Evolutionary conservation across 1,140 invertebrate genomes (phyloP).

Genomic region (Drosophila micromelanica): DNA sequence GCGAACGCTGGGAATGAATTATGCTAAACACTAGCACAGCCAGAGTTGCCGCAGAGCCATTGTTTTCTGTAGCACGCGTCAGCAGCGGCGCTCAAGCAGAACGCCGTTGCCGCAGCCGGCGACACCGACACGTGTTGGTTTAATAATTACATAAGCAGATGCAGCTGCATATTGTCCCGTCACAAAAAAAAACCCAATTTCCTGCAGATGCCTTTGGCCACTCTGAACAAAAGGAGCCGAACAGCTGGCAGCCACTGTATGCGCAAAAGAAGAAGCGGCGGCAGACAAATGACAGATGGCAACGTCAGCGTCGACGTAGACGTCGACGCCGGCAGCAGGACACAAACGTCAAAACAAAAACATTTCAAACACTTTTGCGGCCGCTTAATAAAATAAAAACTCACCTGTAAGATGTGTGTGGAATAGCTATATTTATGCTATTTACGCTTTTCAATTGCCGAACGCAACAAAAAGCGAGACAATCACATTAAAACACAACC

Average conservation of each 20-base stretch:
- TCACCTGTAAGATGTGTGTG: constrained; percentile 28
- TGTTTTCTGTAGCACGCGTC: constrained; percentile 61
- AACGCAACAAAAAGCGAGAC: constrained; percentile 24
- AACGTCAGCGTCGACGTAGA: constrained; percentile 38
- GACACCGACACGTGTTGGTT: constrained; percentile 72
- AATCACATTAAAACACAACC: constrained; percentile 52
- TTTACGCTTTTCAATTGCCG: constrained; percentile 29
- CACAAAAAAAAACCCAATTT: constrained; percentile 65
- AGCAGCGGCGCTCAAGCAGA: constrained; percentile 43
- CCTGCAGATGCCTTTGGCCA: constrained; percentile 65
- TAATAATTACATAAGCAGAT: constrained; percentile 78
- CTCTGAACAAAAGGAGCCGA: constrained; percentile 41
- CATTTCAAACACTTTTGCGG: constrained; percentile 23
- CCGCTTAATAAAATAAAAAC: constrained; percentile 9
- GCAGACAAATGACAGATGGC: constrained; percentile 61
- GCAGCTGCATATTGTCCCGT: constrained; percentile 51
- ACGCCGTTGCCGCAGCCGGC: constrained; percentile 18
- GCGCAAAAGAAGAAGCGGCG: constrained; percentile 15
- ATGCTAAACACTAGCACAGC: constrained; percentile 36
- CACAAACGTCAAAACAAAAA: constrained; percentile 73
- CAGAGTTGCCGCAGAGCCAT: constrained; percentile 64
- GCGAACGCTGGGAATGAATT: constrained; percentile 29
- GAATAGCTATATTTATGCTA: constrained; percentile 29
- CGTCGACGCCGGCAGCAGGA: constrained; percentile 48
- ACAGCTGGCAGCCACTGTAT: constrained; percentile 70